Percentiles rank a stretch among this genome's conserved stretches.
Conservation (phyloP, 2,113 vertebrate species). For the Dissostichus mawsoni region DNA sequence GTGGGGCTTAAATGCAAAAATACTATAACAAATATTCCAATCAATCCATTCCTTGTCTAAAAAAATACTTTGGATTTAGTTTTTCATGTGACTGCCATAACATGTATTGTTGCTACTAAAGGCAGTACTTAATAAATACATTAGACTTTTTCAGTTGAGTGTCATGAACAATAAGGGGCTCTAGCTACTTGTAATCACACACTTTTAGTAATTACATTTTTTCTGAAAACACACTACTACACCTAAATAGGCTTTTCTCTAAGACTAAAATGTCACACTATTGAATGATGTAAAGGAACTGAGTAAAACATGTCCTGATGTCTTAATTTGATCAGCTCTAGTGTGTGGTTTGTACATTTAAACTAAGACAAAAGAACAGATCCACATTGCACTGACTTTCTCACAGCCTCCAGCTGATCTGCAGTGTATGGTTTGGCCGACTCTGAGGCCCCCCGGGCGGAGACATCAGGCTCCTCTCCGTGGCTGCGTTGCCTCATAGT, state of each 20-base stretch:
- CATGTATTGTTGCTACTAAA: not conserved
- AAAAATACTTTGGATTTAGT: not conserved
- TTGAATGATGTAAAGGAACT: not conserved
- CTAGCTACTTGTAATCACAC: not conserved
- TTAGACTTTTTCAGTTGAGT: not conserved
- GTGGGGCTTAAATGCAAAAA: too few relatives aligned
- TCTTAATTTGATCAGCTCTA: not conserved
- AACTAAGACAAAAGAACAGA: not conserved
- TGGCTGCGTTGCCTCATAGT: constrained; percentile 80
- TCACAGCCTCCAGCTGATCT: constrained; percentile 95
- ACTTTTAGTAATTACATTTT: not conserved
- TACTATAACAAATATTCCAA: too few relatives aligned
- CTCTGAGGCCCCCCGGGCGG: constrained; percentile 84
- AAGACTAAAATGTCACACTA: not conserved
- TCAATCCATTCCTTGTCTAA: not conserved
- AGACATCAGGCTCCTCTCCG: constrained; percentile 52
- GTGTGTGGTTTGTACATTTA: not conserved
- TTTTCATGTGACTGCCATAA: not conserved
- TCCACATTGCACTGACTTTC: constrained; percentile 85
- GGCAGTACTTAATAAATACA: not conserved
- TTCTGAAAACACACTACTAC: too few relatives aligned
- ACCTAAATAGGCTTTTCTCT: not conserved
- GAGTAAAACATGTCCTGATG: too few relatives aligned
- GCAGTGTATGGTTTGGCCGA: constrained; percentile 89
- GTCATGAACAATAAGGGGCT: not conserved